A percentile compares a stretch with the other conserved stretches of the same genome.
Evolutionary conservation across 2,797 vertebrate species (phyloP).

Genomic region (Chaunax sp.): DNA sequence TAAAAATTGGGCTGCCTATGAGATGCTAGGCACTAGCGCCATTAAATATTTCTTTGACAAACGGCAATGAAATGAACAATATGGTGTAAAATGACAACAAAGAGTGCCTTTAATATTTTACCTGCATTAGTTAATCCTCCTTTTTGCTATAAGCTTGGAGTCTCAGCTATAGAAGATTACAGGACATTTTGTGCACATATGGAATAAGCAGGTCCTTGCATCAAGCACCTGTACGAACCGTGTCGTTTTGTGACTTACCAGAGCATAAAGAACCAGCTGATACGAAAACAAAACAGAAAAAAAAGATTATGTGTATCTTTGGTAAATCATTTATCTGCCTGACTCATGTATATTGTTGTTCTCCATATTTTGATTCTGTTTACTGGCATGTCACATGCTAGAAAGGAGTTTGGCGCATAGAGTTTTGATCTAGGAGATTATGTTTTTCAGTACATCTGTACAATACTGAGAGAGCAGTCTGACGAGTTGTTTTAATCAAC

Average conservation of each 20-base stretch:
- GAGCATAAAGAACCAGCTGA: slow-evolving; percentile 82
- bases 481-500: slow-evolving; percentile 74
- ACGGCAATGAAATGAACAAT: slow-evolving; percentile 85
- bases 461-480: slow-evolving; percentile 72
- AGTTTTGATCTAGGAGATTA: slow-evolving; percentile 68
- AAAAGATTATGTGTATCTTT: slow-evolving; percentile 74
- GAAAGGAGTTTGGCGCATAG: slow-evolving; percentile 59
- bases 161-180: slow-evolving; percentile 84
- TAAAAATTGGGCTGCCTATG: slow-evolving; percentile 81
- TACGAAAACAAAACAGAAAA: slow-evolving; percentile 66
- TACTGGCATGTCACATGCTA: slow-evolving; percentile 83
- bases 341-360: slow-evolving; percentile 78
- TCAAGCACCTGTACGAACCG: slow-evolving; percentile 83
- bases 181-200: slow-evolving; percentile 85
- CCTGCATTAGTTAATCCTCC: slow-evolving; percentile 90
- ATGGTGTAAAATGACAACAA: slow-evolving; percentile 87
- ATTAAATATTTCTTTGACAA: slow-evolving; percentile 86
- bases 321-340: slow-evolving; percentile 90
- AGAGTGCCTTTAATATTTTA: slow-evolving; percentile 98
- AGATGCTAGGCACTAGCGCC: slow-evolving; percentile 80
- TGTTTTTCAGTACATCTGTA: slow-evolving; percentile 71
- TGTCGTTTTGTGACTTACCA: slow-evolving; percentile 81
- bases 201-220: slow-evolving; percentile 87
- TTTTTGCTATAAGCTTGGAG: slow-evolving; percentile 91
- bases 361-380: slow-evolving; percentile 79